Evolutionary conservation across 1,140 invertebrate species (phyloP), one percentile per base, ranked within the genome.

Genomic region (Euglossa dilemma): DNA sequence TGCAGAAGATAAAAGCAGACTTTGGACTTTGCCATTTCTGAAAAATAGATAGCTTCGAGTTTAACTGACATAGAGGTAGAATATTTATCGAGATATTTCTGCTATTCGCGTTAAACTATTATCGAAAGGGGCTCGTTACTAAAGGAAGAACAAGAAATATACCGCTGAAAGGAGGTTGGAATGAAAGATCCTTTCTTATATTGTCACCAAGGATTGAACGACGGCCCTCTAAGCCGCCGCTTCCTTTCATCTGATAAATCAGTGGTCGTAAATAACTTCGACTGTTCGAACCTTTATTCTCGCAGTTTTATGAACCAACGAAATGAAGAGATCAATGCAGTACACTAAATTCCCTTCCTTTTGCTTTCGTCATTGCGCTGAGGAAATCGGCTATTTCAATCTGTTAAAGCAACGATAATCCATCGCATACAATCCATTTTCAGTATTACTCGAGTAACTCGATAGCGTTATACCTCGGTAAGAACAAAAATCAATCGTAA

Each of bases 181-280:
- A 63, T 63, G 59, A 82, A 85, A 78, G 70, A 72, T 59, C 64
- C 70, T 91, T 90, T 91, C 86, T 90, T 92, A 85, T 85, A 91
- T 89, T 88, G 89, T 92, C 80, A 83, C 61, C 85, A 82, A 87
- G 90, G 90, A 93, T 93, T 88, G 90, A 84, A 66, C 64, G 84
- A 90, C 89, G 87, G 82, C 83, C 77, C 85, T 88, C 90, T 92
- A 87, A 91, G 91, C 89, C 89, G 88, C 85, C 45, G 23, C 45
- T 93, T 93, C 90, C 93, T 93, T 93, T 93, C 87, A 87, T 91
- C 91, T 92, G 91, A 93, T 94, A 94, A 93, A 94, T 94, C 93
- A 94, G 89, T 86, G 85, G 87, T 90, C 93, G 91, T 94, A 94
- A 93, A 94, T 94, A 94, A 94, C 92, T 91, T 92, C 89, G 92